phyloP scores from a whole-genome alignment of 1,140 invertebrate species.

The Eurosta solidaginis region DNA sequence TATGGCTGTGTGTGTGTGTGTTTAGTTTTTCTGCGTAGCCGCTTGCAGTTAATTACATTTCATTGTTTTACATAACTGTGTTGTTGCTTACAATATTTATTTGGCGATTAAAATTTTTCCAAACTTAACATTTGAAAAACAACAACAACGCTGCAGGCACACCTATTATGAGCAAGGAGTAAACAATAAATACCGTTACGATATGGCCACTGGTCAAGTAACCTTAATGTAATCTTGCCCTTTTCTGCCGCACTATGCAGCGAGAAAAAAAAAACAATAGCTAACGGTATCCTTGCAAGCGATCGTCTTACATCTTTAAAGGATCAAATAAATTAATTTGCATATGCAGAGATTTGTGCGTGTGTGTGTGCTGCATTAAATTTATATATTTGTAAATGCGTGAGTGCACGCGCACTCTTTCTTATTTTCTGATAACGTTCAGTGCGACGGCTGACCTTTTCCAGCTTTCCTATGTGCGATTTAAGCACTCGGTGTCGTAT shows the following conservation, averaged over 20 bases:
- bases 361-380: background rate
- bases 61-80: slow-evolving; percentile 12
- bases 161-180: background rate
- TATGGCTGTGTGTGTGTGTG: background rate
- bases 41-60: slow-evolving; percentile 15
- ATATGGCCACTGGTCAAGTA: slow-evolving; percentile 12
- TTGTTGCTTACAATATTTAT: slow-evolving; percentile 19
- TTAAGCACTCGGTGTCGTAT: slow-evolving; percentile 14
- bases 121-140: background rate
- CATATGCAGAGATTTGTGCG: background rate
- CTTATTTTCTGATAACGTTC: slow-evolving; percentile 3
- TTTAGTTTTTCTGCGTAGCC: background rate
- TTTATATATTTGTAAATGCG: background rate
- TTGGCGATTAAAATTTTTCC: slow-evolving; percentile 9
- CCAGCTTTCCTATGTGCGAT: slow-evolving; percentile 9
- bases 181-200: background rate
- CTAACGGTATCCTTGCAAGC: background rate
- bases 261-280: background rate
- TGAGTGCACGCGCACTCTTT: background rate
- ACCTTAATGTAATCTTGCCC: background rate
- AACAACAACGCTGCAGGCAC: background rate
- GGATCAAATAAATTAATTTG: background rate
- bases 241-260: background rate
- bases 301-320: background rate
- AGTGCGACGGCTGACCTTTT: slow-evolving; percentile 23